Evolutionary conservation across 2,888 invertebrate genomes (phyloP), one percentile per base, ranked within the genome.

Genomic region (Agrenia bidenticulata): DNA sequence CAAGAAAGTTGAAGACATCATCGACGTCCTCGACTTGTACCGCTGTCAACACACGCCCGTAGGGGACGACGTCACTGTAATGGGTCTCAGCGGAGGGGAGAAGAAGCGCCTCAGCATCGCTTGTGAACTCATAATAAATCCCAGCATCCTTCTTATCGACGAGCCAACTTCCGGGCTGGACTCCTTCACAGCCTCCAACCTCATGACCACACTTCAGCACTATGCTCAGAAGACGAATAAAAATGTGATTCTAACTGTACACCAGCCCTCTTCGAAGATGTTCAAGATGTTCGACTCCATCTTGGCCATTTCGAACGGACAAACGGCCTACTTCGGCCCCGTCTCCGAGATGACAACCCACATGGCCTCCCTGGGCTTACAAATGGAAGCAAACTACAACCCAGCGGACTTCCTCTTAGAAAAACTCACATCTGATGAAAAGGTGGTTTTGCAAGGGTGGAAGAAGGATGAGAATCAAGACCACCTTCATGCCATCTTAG

Each of bases 101-200:
- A 90, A 89, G 82, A 90, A 90, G 78, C 81, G 90, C 76, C 88
- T 89, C 24, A 90, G 88, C 79, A 89, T 91, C 77, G 90, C 89
- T 60, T 90, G 89, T 78, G 90, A 91, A 80, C 82, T 91, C 72
- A 82, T 91, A 64, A 89, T 89, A 15, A 89, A 90, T 81, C 90
- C 90, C 42, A 85, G 87, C 58, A 80, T 72, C 26, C 51, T 67
- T 1, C 62, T 73, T 63, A 79, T 78, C 17, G 79, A 90, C 89
- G 90, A 90, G 79, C 89, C 90, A 11, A 90, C 90, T 17, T 89
- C 89, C 39, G 90, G 90, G 32, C 82, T 90, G 77, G 90, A 91
- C 80, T 89, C 89, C 39, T 87, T 88, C 79, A 87, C 89, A 69
- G 90, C 90, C 17, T 85, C 86, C 77, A 86, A 85, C 72, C 79